Evolutionary conservation across 2,888 invertebrate species (phyloP).

Genomic region (Thymelicus lineola): DNA sequence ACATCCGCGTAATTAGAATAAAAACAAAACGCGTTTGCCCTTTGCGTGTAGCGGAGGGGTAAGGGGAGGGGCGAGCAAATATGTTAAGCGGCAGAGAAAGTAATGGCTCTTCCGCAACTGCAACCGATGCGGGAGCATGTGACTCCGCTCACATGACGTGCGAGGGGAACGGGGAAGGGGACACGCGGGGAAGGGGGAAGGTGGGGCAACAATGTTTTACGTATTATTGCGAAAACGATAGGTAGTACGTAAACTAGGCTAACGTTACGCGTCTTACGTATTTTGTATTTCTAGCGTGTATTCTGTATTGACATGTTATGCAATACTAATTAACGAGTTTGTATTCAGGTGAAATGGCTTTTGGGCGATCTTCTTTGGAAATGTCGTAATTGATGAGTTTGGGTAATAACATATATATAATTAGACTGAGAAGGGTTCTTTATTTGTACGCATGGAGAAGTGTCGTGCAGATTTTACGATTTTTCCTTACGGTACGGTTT

Average conservation of each 20-base stretch:
- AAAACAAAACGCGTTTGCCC: constrained; percentile 46
- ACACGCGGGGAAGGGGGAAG: not conserved
- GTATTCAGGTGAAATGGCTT: constrained; percentile 46
- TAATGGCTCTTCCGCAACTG: constrained; percentile 63
- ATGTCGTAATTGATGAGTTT: not conserved
- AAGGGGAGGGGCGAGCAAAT: constrained; percentile 42
- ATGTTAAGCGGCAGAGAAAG: constrained; percentile 60
- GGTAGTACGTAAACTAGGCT: constrained; percentile 52
- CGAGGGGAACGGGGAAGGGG: constrained; percentile 35
- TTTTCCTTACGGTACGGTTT: too few relatives aligned
- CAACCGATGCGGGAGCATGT: constrained; percentile 58
- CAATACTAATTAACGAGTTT: constrained; percentile 58
- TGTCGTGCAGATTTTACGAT: too few relatives aligned
- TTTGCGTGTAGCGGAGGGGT: constrained; percentile 40
- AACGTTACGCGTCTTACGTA: constrained; percentile 58
- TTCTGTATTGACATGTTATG: constrained; percentile 63
- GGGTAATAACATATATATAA: too few relatives aligned
- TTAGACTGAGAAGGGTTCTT: not conserved
- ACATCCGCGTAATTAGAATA: constrained; percentile 30
- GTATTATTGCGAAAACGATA: constrained; percentile 62
- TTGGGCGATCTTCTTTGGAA: not conserved
- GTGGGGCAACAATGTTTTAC: constrained; percentile 26
- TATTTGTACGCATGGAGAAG: too few relatives aligned
- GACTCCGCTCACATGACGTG: constrained; percentile 65
- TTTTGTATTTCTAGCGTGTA: constrained; percentile 59